A percentile compares a stretch with the other conserved stretches of the same genome.
phyloP scores from a whole-genome alignment of 2,888 invertebrate species.

The Metalampra italica region DNA sequence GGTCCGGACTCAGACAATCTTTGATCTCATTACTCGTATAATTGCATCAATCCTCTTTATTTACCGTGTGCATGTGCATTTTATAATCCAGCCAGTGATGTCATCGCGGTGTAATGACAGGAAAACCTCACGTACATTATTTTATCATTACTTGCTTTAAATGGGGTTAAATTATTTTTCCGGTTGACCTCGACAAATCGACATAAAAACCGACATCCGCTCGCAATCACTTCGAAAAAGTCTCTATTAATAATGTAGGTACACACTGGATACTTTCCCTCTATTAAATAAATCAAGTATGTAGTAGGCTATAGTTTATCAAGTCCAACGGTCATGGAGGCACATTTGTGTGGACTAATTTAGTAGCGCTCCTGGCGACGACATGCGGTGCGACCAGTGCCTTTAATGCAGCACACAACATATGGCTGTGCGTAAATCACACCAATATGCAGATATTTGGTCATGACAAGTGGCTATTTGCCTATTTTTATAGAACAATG shows the following conservation, averaged over 20 bases:
- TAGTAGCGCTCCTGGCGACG: slow-evolving; percentile 36
- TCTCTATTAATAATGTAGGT: background rate
- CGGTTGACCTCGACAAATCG: background rate
- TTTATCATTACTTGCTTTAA: background rate
- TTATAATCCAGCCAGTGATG: no score
- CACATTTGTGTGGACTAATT: slow-evolving; percentile 44
- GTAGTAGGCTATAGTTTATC: background rate
- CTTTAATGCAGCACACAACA: slow-evolving; percentile 21
- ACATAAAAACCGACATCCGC: background rate
- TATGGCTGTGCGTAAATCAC: slow-evolving; percentile 41
- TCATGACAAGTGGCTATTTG: background rate
- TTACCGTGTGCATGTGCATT: no score
- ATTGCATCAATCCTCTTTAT: no score
- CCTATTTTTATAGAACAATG: background rate
- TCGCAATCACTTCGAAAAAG: background rate
- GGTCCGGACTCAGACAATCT: no score
- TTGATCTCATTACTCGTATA: no score
- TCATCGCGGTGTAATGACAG: background rate
- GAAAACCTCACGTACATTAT: slow-evolving; percentile 1
- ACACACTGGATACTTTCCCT: background rate
- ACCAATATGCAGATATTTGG: slow-evolving; percentile 3
- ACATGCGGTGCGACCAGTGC: slow-evolving; percentile 39
- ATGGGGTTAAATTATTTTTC: background rate
- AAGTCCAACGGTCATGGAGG: slow-evolving; percentile 9
- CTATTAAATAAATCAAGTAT: background rate